Evolutionary conservation across 2,113 vertebrate genomes (phyloP).

Genomic region (Malurus cyaneus): DNA sequence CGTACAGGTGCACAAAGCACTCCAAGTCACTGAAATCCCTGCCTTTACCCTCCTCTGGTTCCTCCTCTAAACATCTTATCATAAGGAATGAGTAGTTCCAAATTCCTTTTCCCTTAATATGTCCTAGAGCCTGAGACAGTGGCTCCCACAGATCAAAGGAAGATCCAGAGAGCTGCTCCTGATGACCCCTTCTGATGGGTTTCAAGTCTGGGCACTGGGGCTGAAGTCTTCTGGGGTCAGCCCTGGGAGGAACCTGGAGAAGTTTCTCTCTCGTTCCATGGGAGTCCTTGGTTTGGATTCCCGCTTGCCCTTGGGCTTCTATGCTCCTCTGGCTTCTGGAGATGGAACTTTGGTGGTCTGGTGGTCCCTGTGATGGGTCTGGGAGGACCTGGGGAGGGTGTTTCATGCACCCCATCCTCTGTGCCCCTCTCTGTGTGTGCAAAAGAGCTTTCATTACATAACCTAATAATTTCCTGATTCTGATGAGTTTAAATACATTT

Average conservation of each 20-base stretch:
- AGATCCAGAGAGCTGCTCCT: neutral
- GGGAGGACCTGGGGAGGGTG: neutral
- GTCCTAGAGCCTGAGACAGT: neutral
- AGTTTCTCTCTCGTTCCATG: neutral
- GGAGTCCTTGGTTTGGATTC: neutral
- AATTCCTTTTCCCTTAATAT: neutral
- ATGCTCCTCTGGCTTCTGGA: neutral
- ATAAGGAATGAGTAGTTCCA: neutral
- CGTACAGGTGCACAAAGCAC: neutral
- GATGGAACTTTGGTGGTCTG: neutral
- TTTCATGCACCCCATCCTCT: neutral
- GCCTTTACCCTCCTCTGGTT: neutral
- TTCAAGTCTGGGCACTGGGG: neutral
- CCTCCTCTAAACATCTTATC: neutral
- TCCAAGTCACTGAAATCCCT: neutral
- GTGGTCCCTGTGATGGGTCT: neutral
- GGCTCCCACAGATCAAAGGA: neutral
- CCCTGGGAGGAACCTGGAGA: neutral
- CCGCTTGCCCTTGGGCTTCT: neutral
- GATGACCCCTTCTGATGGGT: neutral
- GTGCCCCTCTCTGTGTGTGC: neutral
- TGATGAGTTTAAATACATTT: neutral
- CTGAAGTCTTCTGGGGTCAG: neutral
- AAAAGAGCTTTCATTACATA: neutral
- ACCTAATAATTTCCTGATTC: neutral